Base-by-base conservation (phyloP, 1,140 invertebrate genomes). In the Drosophila orena region DNA sequence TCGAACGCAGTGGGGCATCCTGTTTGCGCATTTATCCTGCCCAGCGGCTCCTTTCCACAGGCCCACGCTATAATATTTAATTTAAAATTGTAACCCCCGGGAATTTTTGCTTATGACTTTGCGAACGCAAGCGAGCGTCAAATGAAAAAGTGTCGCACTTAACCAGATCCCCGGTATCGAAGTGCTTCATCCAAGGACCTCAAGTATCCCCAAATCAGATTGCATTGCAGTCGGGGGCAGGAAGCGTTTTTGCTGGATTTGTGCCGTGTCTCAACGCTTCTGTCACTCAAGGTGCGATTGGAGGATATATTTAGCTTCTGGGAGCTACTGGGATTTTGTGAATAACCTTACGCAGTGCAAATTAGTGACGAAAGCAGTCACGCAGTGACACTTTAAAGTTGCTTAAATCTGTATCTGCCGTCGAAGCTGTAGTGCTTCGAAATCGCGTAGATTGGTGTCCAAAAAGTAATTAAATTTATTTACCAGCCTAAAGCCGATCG, bases 41-140 rank as follows among this genome's bases (percentile, higher is more conserved):
- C 70, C 55, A 46, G 46, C 50, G 64, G 70, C 64, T 62, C 37
- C 62, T 55, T 65, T 43, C 46, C 50, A n/a, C 15, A 15, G 47
- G 47, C 52, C 70, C 60, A 52, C 44, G 70, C 60, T 58, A 49
- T 59, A 79, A 84, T 76, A 84, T 84, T 76, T 83, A 84, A 84
- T 84, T 84, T 84, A 71, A 83, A 84, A 76, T 79, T 52, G 61
- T 61, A 57, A 43, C 80, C 71, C 43, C 35, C 59, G 27, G 49
- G 76, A 76, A 57, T 66, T 77, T 65, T 59, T 47, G 57, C 53
- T 59, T 73, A 59, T 79, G 61, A 77, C 42, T 71, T 77, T 66
- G 53, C 46, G 17, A 24, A 43, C 15, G 27, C 66, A 60, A 72
- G 57, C 52, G 50, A 57, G 52, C 55, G 46, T 68, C 72, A 81